Evolutionary conservation across 2,113 vertebrate species (phyloP).

Genomic region (Emydura subglobosa): DNA sequence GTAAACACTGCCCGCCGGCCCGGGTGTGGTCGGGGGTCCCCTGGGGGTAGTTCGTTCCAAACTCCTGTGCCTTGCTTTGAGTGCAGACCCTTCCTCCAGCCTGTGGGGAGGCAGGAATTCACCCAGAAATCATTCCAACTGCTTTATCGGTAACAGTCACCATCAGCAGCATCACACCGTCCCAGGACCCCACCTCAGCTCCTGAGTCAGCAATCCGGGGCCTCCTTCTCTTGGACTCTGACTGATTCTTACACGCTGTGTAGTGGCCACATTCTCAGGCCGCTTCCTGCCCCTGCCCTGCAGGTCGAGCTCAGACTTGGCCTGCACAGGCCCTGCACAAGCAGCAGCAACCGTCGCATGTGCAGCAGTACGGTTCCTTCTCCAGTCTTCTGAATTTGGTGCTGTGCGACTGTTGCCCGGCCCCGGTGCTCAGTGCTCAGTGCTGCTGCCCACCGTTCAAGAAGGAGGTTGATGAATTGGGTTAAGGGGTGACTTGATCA

Average conservation of each 20-base stretch:
- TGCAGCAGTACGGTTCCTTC: no score
- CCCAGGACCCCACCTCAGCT: background rate
- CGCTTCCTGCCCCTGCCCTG: background rate
- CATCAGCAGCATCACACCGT: background rate
- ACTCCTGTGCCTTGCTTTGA: background rate
- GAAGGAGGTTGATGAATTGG: background rate
- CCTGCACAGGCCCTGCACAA: background rate
- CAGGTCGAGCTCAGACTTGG: background rate
- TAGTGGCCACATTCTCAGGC: no score
- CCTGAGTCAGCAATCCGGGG: no score
- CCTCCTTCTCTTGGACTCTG: no score
- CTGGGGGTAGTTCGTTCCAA: background rate
- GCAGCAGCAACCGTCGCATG: no score
- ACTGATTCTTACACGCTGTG: no score
- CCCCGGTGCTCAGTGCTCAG: no score
- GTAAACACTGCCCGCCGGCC: slow-evolving; percentile 24
- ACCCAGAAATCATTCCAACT: background rate
- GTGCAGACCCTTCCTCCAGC: background rate
- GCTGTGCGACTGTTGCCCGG: no score
- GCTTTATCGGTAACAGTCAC: background rate
- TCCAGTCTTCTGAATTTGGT: no score
- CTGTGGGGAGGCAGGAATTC: background rate
- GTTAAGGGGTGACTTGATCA: background rate
- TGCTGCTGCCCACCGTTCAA: background rate
- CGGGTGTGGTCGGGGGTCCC: background rate